These are phyloP conservation scores for Heliconius cydno DNA, from an alignment of 2,888 invertebrate species.

Conservation along the genomic window DNA sequence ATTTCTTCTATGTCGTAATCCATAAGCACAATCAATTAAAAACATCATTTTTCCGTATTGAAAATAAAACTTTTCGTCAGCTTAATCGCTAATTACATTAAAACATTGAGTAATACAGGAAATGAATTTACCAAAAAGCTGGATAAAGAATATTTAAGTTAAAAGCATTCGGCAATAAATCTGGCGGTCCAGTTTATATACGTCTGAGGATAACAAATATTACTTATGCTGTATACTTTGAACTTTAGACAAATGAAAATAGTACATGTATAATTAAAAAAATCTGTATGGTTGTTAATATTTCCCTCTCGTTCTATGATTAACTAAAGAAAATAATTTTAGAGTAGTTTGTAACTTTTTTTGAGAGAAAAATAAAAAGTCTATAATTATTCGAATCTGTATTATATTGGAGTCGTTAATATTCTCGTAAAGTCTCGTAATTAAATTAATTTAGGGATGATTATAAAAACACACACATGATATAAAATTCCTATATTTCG, in stretches of 20 bases:
- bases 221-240: slow-evolving; percentile 2
- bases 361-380: too few relatives aligned
- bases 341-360: too few relatives aligned
- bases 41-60: too few relatives aligned
- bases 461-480: slow-evolving; percentile 57
- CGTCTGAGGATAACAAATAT: slow-evolving; percentile 31
- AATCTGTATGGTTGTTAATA: too few relatives aligned
- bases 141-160: slow-evolving; percentile 66
- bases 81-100: background rate
- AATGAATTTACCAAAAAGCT: slow-evolving; percentile 58
- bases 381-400: too few relatives aligned
- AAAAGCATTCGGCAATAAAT: slow-evolving; percentile 82
- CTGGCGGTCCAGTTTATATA: slow-evolving; percentile 71
- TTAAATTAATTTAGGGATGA: background rate
- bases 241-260: background rate
- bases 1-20: too few relatives aligned
- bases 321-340: too few relatives aligned
- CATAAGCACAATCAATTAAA: too few relatives aligned
- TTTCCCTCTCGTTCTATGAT: too few relatives aligned
- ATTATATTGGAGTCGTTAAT: background rate
- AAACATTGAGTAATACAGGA: slow-evolving; percentile 50
- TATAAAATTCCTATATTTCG: slow-evolving; percentile 72
- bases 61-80: too few relatives aligned
- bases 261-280: too few relatives aligned
- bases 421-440: background rate